phyloP scores from a whole-genome alignment of 2,888 invertebrate genomes.

The Netelia inedita region DNA sequence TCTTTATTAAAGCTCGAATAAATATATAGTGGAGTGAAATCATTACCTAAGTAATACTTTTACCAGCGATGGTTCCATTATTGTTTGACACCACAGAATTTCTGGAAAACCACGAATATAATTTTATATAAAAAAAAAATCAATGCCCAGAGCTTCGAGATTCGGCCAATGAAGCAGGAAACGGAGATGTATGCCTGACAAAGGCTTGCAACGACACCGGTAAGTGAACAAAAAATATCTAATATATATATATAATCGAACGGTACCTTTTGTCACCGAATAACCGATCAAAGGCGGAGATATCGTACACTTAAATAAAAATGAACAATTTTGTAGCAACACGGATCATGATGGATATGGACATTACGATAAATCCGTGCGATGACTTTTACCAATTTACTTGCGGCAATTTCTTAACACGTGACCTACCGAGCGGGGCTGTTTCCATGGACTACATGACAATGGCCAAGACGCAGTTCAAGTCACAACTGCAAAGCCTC shows the following conservation, averaged over 20 bases:
- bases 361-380: slow-evolving; percentile 89
- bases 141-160: no score
- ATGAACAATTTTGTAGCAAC: slow-evolving; percentile 86
- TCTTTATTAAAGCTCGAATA: no score
- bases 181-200: not conserved
- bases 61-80: no score
- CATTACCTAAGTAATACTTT: no score
- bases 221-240: not conserved
- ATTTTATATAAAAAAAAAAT: no score
- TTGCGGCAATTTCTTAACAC: slow-evolving; percentile 88
- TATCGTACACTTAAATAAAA: no score
- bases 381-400: slow-evolving; percentile 87
- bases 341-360: slow-evolving; percentile 89
- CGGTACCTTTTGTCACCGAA: not conserved
- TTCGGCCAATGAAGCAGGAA: no score
- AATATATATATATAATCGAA: not conserved
- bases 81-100: no score
- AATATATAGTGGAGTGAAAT: no score
- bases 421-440: slow-evolving; percentile 91
- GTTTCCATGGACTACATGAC: slow-evolving; percentile 89
- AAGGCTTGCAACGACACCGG: not conserved
- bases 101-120: no score
- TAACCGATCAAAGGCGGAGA: not conserved
- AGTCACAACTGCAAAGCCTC: slow-evolving; percentile 89
- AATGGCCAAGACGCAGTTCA: slow-evolving; percentile 89